phyloP scores from a whole-genome alignment of 2,888 invertebrate species.

The Amphipoea lucens region DNA sequence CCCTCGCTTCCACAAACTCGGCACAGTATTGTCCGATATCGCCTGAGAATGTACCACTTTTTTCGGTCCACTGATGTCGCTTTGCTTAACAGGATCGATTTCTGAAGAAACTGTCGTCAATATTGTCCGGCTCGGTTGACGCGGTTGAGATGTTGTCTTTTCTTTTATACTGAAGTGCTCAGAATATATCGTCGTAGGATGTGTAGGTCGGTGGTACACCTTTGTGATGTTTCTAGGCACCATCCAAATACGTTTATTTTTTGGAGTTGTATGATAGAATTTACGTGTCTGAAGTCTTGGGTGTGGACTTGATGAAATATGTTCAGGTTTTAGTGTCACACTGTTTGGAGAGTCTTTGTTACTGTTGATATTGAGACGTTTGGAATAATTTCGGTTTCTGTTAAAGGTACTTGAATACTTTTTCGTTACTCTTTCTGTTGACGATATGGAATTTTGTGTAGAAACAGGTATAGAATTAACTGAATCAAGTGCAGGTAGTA shows the following conservation, averaged over 20 bases:
- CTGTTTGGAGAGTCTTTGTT: conserved; percentile 84
- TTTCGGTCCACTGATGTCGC: conserved; percentile 81
- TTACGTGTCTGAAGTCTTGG: conserved; percentile 78
- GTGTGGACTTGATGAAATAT: conserved; percentile 69
- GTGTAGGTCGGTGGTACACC: conserved; percentile 72
- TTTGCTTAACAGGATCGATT: conserved; percentile 87
- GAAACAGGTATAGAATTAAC: conserved; percentile 71
- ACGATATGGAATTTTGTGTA: conserved; percentile 76
- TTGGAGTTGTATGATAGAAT: conserved; percentile 85
- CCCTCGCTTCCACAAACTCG: conserved; percentile 87
- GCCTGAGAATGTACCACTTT: conserved; percentile 84
- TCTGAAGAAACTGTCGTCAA: conserved; percentile 87
- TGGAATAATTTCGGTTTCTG: conserved; percentile 84
- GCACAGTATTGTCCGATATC: conserved; percentile 87
- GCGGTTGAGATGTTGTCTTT: conserved; percentile 74
- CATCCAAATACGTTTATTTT: conserved; percentile 85
- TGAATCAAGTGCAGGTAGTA: conserved; percentile 72
- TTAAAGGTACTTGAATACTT: conserved; percentile 74
- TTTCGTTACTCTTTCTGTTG: conserved; percentile 77
- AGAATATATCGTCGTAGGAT: conserved; percentile 84
- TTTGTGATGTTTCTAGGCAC: conserved; percentile 81
- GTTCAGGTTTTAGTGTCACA: conserved; percentile 78
- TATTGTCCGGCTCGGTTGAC: conserved; percentile 72
- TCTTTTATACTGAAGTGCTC: conserved; percentile 85
- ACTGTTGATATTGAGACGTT: conserved; percentile 81